Evolutionary conservation across 1,140 invertebrate genomes (phyloP).

Genomic region (Caenorhabditis brenneri): DNA sequence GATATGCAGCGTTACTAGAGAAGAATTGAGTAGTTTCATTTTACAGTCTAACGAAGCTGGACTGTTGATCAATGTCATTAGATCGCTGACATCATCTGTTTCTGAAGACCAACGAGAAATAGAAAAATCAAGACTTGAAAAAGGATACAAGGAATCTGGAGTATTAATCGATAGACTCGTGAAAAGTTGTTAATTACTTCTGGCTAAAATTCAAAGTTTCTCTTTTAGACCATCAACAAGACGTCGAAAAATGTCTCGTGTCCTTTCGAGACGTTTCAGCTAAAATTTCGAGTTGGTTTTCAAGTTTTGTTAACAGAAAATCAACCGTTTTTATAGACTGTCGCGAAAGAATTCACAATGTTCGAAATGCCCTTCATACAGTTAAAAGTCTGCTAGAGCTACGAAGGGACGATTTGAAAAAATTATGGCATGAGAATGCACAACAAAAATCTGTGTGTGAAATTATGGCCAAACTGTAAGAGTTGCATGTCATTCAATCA

Average conservation of each 20-base stretch:
- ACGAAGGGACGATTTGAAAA: conserved; percentile 87
- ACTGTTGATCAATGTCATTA: conserved; percentile 87
- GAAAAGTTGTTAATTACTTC: conserved; percentile 73
- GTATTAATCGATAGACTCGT: conserved; percentile 85
- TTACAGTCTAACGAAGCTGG: conserved; percentile 77
- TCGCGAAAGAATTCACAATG: conserved; percentile 81
- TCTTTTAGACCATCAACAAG: conserved; percentile 80
- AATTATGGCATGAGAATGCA: conserved; percentile 73
- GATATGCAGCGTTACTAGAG: too few relatives aligned
- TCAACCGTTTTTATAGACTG: conserved; percentile 76
- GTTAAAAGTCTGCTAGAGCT: conserved; percentile 89
- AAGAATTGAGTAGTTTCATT: not conserved
- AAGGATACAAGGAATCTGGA: conserved; percentile 89
- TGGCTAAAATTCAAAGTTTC: not conserved
- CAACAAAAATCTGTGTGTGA: conserved; percentile 63
- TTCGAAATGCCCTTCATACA: conserved; percentile 86
- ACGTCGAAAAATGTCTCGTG: conserved; percentile 85
- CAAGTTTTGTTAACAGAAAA: not conserved
- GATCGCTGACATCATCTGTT: conserved; percentile 86
- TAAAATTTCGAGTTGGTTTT: conserved; percentile 75
- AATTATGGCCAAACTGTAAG: conserved; percentile 67
- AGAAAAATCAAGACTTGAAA: conserved; percentile 89
- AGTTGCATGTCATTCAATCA: too few relatives aligned
- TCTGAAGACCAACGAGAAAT: conserved; percentile 91
- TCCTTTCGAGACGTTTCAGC: conserved; percentile 83